These are phyloP conservation scores for Sialia sialis DNA, from an alignment of 2,113 vertebrate species.

Conservation along the genomic window DNA sequence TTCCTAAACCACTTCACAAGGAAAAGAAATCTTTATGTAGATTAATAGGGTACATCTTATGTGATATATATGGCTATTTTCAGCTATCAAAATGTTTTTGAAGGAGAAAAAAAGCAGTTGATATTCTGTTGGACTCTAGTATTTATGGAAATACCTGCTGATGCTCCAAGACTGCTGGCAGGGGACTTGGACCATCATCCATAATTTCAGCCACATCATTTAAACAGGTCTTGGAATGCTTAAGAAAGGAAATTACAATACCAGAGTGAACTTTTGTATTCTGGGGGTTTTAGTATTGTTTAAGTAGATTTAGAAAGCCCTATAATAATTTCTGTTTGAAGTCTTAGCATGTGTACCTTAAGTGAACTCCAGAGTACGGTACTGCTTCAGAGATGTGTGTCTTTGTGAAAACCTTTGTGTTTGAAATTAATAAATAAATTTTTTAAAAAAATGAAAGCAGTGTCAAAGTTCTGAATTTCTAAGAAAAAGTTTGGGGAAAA, in stretches of 20 bases:
- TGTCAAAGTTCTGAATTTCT: neutral
- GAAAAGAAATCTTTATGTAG: neutral
- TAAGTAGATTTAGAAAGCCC: neutral
- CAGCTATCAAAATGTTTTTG: neutral
- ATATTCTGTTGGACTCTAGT: neutral
- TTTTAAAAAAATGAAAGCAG: neutral
- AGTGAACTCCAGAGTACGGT: neutral
- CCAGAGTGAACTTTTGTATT: neutral
- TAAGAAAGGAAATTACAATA: neutral
- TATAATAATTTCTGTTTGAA: neutral
- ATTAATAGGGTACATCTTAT: neutral
- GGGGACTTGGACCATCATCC: neutral
- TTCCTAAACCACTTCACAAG: neutral
- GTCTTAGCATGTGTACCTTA: neutral
- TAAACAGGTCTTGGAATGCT: neutral
- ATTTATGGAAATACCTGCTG: neutral
- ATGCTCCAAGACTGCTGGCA: neutral
- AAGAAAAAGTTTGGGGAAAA: neutral
- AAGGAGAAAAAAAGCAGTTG: neutral
- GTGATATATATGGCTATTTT: neutral
- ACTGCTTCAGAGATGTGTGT: neutral
- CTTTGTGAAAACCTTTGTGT: neutral
- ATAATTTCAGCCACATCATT: neutral
- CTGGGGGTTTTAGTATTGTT: neutral
- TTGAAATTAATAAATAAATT: neutral